Conservation (phyloP, 1,140 invertebrate species). For the Bombus vancouverensis region DNA sequence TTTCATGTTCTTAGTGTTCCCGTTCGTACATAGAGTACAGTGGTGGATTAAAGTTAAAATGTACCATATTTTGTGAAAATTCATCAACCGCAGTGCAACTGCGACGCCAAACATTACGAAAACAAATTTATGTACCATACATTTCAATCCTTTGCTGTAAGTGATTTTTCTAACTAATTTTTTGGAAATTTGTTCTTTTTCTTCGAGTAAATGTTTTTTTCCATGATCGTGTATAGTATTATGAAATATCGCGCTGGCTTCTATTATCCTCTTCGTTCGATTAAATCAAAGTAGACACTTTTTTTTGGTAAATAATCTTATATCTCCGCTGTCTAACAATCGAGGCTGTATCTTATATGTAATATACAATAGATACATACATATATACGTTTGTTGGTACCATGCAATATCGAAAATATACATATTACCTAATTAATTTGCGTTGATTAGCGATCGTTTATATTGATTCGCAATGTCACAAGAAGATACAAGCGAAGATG, state of each 20-base stretch:
- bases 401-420: too few species aligned
- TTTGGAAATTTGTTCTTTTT: background rate
- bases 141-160: background rate
- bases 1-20: background rate
- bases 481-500: conserved; percentile 66
- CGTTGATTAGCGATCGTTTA: too few species aligned
- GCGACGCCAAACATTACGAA: background rate
- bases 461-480: background rate
- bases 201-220: background rate
- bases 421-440: too few species aligned
- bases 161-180: background rate
- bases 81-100: background rate
- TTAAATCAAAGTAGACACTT: background rate
- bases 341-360: too few species aligned
- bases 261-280: background rate
- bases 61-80: conserved; percentile 5
- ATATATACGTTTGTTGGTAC: too few species aligned
- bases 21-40: background rate
- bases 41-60: background rate
- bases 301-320: background rate
- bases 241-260: background rate
- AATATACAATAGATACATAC: too few species aligned
- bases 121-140: too few species aligned
- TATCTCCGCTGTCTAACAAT: too few species aligned
- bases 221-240: background rate